Conservation (phyloP, 2,888 invertebrate genomes). For the Julus scanicus region DNA sequence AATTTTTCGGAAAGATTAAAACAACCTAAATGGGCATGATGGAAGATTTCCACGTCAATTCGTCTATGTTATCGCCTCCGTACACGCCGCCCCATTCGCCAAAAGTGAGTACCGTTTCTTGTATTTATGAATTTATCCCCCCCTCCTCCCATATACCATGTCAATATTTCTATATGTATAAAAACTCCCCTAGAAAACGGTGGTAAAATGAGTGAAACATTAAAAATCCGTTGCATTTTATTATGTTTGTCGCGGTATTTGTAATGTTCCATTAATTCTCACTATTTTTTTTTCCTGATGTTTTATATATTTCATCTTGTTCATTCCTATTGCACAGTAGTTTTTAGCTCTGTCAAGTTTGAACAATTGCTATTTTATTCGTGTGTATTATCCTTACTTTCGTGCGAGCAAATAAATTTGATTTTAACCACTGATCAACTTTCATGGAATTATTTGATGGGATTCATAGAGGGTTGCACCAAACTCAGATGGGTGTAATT, state of each 20-base stretch:
- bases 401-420: constrained; percentile 38
- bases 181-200: too few relatives aligned
- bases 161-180: too few relatives aligned
- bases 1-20: neutral
- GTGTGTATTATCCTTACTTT: neutral
- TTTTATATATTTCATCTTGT: neutral
- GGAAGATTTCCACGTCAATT: constrained; percentile 36
- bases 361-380: neutral
- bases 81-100: constrained; percentile 54
- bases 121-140: neutral
- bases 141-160: neutral
- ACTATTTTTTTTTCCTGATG: neutral
- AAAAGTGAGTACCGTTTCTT: constrained; percentile 44
- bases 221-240: neutral
- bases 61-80: constrained; percentile 52
- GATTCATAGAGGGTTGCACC: neutral
- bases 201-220: too few relatives aligned
- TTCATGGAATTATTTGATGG: neutral
- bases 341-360: neutral
- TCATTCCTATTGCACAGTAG: neutral
- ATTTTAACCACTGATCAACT: neutral
- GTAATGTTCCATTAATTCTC: too few relatives aligned
- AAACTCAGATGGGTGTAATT: neutral
- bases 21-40: neutral
- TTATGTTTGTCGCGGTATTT: neutral